Evolutionary conservation across 2,113 vertebrate species (phyloP), one percentile per base, ranked within the genome.

Genomic region (Camelus dromedarius): DNA sequence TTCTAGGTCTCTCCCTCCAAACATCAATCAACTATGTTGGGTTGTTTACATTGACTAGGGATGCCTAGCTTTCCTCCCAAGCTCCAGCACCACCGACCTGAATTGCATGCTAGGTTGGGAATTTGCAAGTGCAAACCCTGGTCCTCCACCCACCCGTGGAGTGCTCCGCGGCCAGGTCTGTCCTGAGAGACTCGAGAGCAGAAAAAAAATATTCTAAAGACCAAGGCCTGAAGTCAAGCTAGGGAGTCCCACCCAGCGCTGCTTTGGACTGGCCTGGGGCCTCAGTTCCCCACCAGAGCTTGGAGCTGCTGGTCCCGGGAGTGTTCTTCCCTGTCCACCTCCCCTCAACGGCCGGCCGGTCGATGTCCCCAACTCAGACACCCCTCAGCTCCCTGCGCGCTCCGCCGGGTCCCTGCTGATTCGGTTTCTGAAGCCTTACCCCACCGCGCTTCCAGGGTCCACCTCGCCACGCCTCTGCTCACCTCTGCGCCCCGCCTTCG

Each of bases 361-460:
- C 69, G 24, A 3, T 1, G 6, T 5, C 35, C 38, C 64, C 32
- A 14, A 10, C 16, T 5, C 62, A 14, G 3, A 56, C 18, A 64
- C 38, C 75, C 20, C 32, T 12, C 16, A 56, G 35, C 58, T 85
- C 72, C 54, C 28, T 0, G 0, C 10, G 9, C 4, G 10, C 18
- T 16, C 35, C 14, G 14, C 26, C 8, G 52, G 12, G 14, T 48
- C 38, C 24, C 6, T 2, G 42, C 35, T 38, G 26, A 24, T 7
- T 42, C 67, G 16, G n/a, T 30, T 12, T 20, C 18, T 16, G 1
- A 6, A 0, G 6, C 48, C 5, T 35, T 0, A 1, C 26, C 30
- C 35, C 28, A 2, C 5, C 12, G 15, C 50, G 32, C 32, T 13
- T 4, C 30, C 8, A 2, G 3, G 30, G n/a, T 11, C 35, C 6